Percentiles rank a stretch among this genome's conserved stretches.
Conservation (phyloP, 2,797 vertebrate species). For the Percopsis omiscomaycus region DNA sequence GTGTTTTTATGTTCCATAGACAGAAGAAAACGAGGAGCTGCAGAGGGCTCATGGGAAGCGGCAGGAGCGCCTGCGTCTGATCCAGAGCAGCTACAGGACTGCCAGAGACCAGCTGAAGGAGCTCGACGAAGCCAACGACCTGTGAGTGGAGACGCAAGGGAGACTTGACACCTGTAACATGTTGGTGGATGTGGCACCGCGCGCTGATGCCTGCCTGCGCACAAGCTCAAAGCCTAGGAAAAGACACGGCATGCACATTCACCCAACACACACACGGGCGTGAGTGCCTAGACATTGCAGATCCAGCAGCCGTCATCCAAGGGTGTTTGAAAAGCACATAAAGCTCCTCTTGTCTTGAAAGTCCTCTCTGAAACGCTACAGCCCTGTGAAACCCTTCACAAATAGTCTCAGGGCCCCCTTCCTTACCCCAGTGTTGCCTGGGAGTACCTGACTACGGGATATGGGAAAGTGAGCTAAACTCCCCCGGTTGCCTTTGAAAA, state of each 20-base stretch:
- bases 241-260: background rate
- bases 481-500: slow-evolving; percentile 62
- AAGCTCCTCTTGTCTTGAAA: slow-evolving; percentile 43
- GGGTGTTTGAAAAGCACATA: slow-evolving; percentile 41
- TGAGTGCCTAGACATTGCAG: slow-evolving; percentile 17
- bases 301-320: slow-evolving; percentile 24
- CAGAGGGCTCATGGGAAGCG: slow-evolving; percentile 82
- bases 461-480: slow-evolving; percentile 56
- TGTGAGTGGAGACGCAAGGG: slow-evolving; percentile 75
- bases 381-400: slow-evolving; percentile 54
- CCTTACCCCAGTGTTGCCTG: slow-evolving; percentile 61
- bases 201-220: background rate
- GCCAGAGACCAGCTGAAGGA: slow-evolving; percentile 87
- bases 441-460: slow-evolving; percentile 58
- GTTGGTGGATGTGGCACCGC: slow-evolving; percentile 2
- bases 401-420: slow-evolving; percentile 55
- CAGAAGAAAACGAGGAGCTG: slow-evolving; percentile 84
- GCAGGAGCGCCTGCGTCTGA: slow-evolving; percentile 82
- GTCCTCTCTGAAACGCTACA: slow-evolving; percentile 44
- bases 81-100: slow-evolving; percentile 87
- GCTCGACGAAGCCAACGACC: slow-evolving; percentile 77
- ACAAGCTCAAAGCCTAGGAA: background rate
- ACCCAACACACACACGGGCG: slow-evolving; percentile 17
- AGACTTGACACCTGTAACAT: background rate
- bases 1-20: slow-evolving; percentile 66